These are phyloP conservation scores for Gracilinanus agilis DNA, from an alignment of 2,113 vertebrate species.

Conservation along the genomic window DNA sequence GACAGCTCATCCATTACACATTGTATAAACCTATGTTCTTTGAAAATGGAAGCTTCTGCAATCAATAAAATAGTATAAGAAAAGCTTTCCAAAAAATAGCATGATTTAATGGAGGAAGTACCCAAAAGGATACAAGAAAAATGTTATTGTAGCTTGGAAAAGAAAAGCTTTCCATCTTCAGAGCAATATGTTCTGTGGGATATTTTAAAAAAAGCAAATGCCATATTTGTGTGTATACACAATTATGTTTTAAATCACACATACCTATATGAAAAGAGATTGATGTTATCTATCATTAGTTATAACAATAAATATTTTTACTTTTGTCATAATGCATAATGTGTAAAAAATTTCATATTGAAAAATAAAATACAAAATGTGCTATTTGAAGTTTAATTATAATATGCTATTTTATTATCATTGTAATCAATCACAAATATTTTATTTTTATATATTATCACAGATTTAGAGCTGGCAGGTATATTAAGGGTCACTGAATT, in stretches of 20 bases:
- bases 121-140: slow-evolving; percentile 46
- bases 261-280: slow-evolving; percentile 5
- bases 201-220: not conserved
- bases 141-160: slow-evolving; percentile 49
- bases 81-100: slow-evolving; percentile 25
- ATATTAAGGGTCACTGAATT: not conserved
- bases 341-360: slow-evolving; percentile 49
- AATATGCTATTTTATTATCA: not conserved
- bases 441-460: slow-evolving; percentile 10
- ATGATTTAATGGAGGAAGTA: slow-evolving; percentile 58
- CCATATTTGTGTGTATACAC: not conserved
- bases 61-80: slow-evolving; percentile 29
- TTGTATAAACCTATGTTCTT: slow-evolving; percentile 8
- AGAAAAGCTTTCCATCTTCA: slow-evolving; percentile 42
- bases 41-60: slow-evolving; percentile 18
- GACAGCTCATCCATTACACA: not conserved
- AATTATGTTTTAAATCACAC: not conserved
- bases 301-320: slow-evolving; percentile 16
- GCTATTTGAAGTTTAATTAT: slow-evolving; percentile 34
- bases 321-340: slow-evolving; percentile 17
- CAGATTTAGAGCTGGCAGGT: not conserved
- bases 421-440: not conserved
- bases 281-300: slow-evolving; percentile 49
- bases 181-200: slow-evolving; percentile 10
- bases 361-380: slow-evolving; percentile 15